Base-by-base conservation (phyloP, 2,888 invertebrate genomes). In the Phyllotreta cruciferae region DNA sequence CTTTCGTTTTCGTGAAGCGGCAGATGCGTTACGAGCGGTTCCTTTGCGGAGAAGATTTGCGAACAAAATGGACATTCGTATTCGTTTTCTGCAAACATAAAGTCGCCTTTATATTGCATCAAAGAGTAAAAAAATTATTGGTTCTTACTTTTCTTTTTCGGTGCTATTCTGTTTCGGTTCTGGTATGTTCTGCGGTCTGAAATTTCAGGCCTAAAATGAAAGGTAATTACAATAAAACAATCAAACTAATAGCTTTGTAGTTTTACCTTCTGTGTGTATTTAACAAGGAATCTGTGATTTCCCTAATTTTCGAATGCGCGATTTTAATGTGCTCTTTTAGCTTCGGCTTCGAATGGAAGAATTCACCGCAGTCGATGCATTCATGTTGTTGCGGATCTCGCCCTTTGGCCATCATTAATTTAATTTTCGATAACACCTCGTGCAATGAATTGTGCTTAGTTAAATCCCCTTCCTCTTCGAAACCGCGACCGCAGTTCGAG, bases 371-470 rank as follows among this genome's bases (percentile, higher is more conserved):
- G 1, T 7, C 2, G 24, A 9, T 41, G 9, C 5, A 11, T 41
- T 1, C 45, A 34, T 36, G 35, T 36, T 56, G n/a, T 3, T 41
- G 11, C 11, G 14, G 13, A 7, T 6, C 13, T 10, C 36, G 35
- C 8, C 36, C 39, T 56, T 35, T 34, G n/a, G 36, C 11, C 42
- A 44, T 42, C 44, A 36, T 56, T 11, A 13, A 39, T 55, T 42
- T 42, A 6, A 61, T 35, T 10, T 55, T 39, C 1, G 13, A 10
- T 38, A 61, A 47, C 6, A 55, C 6, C 10, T 61, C 47, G 13
- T 64, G 64, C 41, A 64, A 36, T 9, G 45, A 5, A 1, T 6
- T 8, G n/a, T 64, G 64, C 37, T 56, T 38, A 5, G 11, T 35
- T 10, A 64, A 34, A 4, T 24, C 8, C 1, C n/a, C 9, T 35